Base-by-base conservation (phyloP, 2,888 invertebrate genomes). In the Diarsia brunnea region DNA sequence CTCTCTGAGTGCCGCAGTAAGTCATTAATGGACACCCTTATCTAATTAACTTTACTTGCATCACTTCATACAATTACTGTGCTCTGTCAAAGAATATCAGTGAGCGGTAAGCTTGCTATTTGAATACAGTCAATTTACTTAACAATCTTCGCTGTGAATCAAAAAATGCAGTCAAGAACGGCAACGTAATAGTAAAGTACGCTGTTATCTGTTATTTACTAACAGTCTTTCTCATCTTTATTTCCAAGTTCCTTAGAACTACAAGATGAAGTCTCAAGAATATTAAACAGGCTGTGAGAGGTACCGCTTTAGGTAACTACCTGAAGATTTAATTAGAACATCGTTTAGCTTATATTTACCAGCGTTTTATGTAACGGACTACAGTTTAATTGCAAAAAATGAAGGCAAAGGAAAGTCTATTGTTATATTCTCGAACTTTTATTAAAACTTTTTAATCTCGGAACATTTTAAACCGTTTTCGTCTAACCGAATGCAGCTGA, bases 291-390 rank as follows among this genome's bases (percentile, higher is more conserved):
- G 38, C 65, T 66, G 14, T 24, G 14, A 47, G 64, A 84, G n/a
- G 49, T 31, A 66, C 47, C 47, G 47, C 72, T 73, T 61, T 69
- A 38, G 38, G 38, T 7, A 66, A 85, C 61, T 69, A 76, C 71
- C 63, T 31, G 45, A 12, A 63, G 19, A 84, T 81, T 70, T 81
- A 84, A 84, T 82, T 75, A 82, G n/a, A 69, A 76, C 85, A 76
- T 66, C 65, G 51, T 85, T 85, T 64, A 70, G 61, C 64, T 79
- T 66, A 70, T n/a, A 64, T 61, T 69, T 73, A 73, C 70, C 51
- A 61, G 64, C 10, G 38, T 16, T 70, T 68, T 67, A 61, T 16
- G 14, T 47, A 21, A 61, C 14, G 7, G 21, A 31, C 24, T 51
- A 47, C n/a, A 51, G 53, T 75, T 84, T 81, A 61, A 71, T 61